phyloP scores from a whole-genome alignment of 53 echinoderm and acorn worm genomes.

The Luidia sarsii region DNA sequence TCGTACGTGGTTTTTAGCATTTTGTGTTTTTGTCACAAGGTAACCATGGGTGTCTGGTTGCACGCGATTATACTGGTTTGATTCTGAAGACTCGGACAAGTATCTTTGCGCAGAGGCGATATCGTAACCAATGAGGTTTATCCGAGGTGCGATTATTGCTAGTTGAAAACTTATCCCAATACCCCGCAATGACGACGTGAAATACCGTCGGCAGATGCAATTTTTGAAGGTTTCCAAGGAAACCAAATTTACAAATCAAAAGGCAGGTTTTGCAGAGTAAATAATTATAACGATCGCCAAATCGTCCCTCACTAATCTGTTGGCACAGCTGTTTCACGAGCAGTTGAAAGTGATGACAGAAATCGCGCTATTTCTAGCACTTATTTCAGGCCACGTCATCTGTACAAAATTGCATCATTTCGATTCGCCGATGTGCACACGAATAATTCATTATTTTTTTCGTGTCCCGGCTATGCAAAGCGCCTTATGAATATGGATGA shows the following conservation, averaged over 20 bases:
- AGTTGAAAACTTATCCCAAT: slow-evolving; percentile 99
- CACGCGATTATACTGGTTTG: neutral
- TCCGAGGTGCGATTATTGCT: slow-evolving; percentile 99
- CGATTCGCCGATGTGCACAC: too few relatives aligned
- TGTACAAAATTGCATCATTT: too few relatives aligned
- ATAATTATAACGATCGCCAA: too few relatives aligned
- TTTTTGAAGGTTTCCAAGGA: slow-evolving; percentile 78
- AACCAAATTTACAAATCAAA: slow-evolving; percentile 26
- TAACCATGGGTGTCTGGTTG: neutral
- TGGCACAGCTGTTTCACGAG: neutral
- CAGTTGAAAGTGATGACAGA: too few relatives aligned
- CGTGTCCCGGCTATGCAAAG: too few relatives aligned
- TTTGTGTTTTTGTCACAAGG: too few relatives aligned
- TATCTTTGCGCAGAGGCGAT: slow-evolving; percentile 99
- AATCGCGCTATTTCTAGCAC: too few relatives aligned
- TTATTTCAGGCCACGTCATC: too few relatives aligned
- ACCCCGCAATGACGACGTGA: slow-evolving; percentile 98
- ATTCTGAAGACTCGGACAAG: neutral
- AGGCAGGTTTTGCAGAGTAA: too few relatives aligned
- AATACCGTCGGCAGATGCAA: slow-evolving; percentile 90
- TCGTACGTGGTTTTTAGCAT: too few relatives aligned
- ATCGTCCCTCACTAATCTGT: neutral
- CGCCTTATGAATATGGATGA: slow-evolving; percentile 30
- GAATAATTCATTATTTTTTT: too few relatives aligned
- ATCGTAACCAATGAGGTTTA: slow-evolving; percentile 99